Base-by-base conservation (phyloP, 1,140 invertebrate genomes). In the Magallana ariakensis region DNA sequence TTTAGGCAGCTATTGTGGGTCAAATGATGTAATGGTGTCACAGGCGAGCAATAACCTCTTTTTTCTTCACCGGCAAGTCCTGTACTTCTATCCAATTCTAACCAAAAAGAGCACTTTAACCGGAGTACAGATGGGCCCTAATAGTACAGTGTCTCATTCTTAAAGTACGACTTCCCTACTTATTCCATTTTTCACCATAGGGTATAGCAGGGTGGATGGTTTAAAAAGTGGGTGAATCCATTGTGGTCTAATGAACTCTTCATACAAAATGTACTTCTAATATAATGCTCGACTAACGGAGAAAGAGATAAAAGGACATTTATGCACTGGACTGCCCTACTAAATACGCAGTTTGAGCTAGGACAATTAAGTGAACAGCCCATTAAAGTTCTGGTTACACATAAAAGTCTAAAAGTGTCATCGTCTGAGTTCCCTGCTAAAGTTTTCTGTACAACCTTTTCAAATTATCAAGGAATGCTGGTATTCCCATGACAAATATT, bases 81-180 rank as follows among this genome's bases (percentile, higher is more conserved):
- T 7, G 19, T 16, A 46, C 33, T 46, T 46, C 33, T 46, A 13
- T 13, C 22, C 15, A n/a, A 26, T 19, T 13, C 19, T 75, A 26
- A 26, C 66, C 66, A 75, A 33, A 75, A 22, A 75, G 66, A 75
- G 66, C 66, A 75, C 66, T 75, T 75, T 75, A 75, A 0, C 11
- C 26, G 22, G 15, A 75, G 66, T 75, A 75, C 66, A 75, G 10
- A 10, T 11, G 4, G 66, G 15, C 33, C 11, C 22, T 75, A 33
- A 75, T 26, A 75, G 66, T 75, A 75, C 66, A 75, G 33, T 33
- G 66, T 75, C 66, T 75, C 66, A 75, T 19, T 75, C 33, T 75
- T 75, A 75, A 75, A 75, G 66, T 75, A 75, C 66, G 33, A 33
- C 66, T 75, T 75, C 66, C 66, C 66, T 75, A 22, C 33, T 26